These are phyloP conservation scores for Caenorhabditis drosophilae DNA, from an alignment of 2,888 invertebrate species.

Conservation along the genomic window DNA sequence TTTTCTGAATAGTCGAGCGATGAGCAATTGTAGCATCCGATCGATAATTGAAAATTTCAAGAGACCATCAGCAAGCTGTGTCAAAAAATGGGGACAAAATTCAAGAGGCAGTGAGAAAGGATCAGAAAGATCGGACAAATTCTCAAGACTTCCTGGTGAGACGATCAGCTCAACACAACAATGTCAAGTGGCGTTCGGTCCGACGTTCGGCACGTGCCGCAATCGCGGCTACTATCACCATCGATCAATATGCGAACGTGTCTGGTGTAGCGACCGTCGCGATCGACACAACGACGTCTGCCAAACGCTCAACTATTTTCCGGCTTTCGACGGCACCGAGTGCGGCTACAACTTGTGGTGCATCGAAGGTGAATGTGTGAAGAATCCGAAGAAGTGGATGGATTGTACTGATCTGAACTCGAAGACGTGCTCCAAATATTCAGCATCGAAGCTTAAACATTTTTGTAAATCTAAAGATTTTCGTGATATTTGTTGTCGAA, in stretches of 20 bases:
- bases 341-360: constrained; percentile 65
- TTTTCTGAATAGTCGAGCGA: constrained; percentile 38
- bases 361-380: constrained; percentile 57
- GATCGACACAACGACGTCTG: constrained; percentile 48
- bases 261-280: constrained; percentile 65
- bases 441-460: constrained; percentile 47
- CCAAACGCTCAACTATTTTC: constrained; percentile 64
- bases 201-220: constrained; percentile 58
- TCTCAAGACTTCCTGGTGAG: constrained; percentile 46
- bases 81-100: constrained; percentile 30
- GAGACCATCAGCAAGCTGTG: constrained; percentile 33
- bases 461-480: constrained; percentile 53
- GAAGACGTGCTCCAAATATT: constrained; percentile 50
- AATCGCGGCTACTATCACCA: constrained; percentile 48
- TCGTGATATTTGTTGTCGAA: constrained; percentile 36
- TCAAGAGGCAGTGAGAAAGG: not conserved
- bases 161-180: constrained; percentile 50
- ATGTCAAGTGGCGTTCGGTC: constrained; percentile 65
- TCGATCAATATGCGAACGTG: constrained; percentile 52
- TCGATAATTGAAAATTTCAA: constrained; percentile 41
- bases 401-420: constrained; percentile 56
- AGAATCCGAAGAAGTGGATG: constrained; percentile 45
- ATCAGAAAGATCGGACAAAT: not conserved
- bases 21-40: constrained; percentile 37
- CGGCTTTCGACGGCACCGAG: constrained; percentile 64